phyloP scores from a whole-genome alignment of 2,113 vertebrate species.

The Heterochromis multidens region DNA sequence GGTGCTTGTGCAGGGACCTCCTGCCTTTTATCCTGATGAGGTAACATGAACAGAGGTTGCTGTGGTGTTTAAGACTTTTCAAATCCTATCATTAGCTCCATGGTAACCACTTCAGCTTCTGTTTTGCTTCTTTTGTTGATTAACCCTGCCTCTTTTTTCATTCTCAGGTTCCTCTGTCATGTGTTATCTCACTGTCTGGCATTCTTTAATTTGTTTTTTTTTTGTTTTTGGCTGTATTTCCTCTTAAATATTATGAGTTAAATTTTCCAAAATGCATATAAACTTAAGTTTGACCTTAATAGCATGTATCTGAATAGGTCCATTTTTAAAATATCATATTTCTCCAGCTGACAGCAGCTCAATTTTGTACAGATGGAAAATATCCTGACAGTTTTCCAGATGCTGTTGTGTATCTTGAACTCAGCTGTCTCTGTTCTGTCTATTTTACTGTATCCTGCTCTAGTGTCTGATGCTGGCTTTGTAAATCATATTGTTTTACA shows the following conservation, averaged over 20 bases:
- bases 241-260: background rate
- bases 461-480: background rate
- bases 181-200: background rate
- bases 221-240: background rate
- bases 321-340: too few species aligned
- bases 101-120: background rate
- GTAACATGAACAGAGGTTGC: background rate
- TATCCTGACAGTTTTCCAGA: background rate
- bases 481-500: background rate
- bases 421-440: too few species aligned
- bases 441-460: background rate
- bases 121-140: background rate
- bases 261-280: background rate
- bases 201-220: background rate
- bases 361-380: too few species aligned
- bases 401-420: background rate
- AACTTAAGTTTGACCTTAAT: background rate
- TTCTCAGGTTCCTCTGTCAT: background rate
- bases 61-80: background rate
- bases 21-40: background rate
- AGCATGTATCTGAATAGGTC: background rate
- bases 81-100: background rate
- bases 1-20: background rate
- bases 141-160: background rate
- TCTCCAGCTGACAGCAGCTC: too few species aligned